Conservation (phyloP, 64 coral and sea anemone species). For the Catalaphyllia jardinei region DNA sequence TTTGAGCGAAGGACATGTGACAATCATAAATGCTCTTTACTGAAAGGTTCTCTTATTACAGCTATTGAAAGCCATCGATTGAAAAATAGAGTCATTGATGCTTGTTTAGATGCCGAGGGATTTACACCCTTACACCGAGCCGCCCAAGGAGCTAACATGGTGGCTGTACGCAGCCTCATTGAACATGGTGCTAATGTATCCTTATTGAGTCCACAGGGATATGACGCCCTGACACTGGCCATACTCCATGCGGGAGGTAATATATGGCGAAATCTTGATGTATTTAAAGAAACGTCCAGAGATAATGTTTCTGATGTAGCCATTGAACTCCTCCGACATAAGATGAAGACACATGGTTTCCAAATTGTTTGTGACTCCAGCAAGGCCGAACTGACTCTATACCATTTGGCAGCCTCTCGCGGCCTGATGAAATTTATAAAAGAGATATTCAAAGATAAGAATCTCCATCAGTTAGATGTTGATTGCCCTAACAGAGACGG, state of each 20-base stretch:
- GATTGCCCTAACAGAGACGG: constrained; percentile 47
- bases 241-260: constrained; percentile 17
- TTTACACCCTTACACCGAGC: constrained; percentile 65
- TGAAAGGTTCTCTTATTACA: neutral
- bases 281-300: neutral
- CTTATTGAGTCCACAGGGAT: constrained; percentile 11
- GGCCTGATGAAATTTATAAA: constrained; percentile 24
- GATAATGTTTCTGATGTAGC: neutral
- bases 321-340: constrained; percentile 10
- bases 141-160: constrained; percentile 60
- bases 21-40: neutral
- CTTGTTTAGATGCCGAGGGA: constrained; percentile 49
- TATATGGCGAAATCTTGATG: neutral
- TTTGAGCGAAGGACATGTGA: neutral
- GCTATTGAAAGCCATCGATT: constrained; percentile 12
- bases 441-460: constrained; percentile 5
- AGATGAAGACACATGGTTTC: neutral
- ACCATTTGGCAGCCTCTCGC: constrained; percentile 42
- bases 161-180: constrained; percentile 13
- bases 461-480: neutral
- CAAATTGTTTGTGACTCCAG: constrained; percentile 9
- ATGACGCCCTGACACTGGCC: constrained; percentile 29
- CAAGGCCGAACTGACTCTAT: constrained; percentile 18
- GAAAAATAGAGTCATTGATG: constrained; percentile 8
- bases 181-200: constrained; percentile 18